These are phyloP conservation scores for Anguilla pacifica DNA, from an alignment of 2,797 vertebrate genomes.

Conservation along the genomic window DNA sequence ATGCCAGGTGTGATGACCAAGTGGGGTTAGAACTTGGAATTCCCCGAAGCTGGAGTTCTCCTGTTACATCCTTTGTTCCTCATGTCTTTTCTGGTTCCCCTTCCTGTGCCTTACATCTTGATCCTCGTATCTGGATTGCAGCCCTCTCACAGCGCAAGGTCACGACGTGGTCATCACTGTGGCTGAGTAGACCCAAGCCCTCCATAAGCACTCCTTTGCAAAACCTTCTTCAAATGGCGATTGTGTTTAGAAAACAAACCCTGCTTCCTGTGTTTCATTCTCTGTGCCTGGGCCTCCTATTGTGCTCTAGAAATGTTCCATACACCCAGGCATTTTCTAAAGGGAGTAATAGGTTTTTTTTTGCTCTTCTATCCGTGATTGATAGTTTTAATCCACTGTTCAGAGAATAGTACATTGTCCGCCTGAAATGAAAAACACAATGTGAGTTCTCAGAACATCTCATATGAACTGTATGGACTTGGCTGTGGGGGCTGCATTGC, in stretches of 20 bases:
- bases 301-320: neutral
- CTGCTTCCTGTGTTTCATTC: neutral
- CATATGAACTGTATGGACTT: neutral
- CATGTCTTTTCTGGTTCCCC: neutral
- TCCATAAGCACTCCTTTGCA: neutral
- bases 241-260: neutral
- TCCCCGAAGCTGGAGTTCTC: neutral
- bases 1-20: neutral
- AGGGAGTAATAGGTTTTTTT: neutral
- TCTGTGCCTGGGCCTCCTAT: neutral
- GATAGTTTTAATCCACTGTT: conserved; percentile 29
- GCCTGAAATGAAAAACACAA: conserved; percentile 13
- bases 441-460: neutral
- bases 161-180: neutral
- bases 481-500: neutral
- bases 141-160: neutral
- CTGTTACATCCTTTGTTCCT: neutral
- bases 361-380: neutral
- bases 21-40: neutral
- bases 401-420: conserved; percentile 1
- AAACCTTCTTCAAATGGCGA: neutral
- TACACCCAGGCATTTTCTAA: conserved; percentile 11
- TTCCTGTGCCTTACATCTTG: neutral
- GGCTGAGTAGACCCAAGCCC: neutral
- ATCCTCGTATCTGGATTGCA: neutral